These are phyloP conservation scores for Molossus molossus DNA, from an alignment of 2,797 vertebrate genomes.

Conservation along the genomic window DNA sequence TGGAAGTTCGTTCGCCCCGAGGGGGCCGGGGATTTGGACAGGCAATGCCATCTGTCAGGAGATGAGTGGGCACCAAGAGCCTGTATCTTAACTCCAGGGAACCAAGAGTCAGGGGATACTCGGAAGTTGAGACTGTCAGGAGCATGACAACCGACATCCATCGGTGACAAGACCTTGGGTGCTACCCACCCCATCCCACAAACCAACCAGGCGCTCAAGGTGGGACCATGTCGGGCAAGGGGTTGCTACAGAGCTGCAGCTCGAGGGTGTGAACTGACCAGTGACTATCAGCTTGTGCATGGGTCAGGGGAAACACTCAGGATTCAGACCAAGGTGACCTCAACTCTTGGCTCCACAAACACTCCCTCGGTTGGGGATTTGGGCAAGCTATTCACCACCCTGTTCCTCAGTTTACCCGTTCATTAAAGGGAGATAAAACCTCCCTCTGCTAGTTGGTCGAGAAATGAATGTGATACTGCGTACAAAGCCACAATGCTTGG, in stretches of 20 bases:
- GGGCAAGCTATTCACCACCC: background rate
- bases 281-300: accelerated
- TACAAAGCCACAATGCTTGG: background rate
- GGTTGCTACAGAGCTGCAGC: background rate
- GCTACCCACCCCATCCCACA: too few species aligned
- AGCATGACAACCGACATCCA: background rate
- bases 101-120: background rate
- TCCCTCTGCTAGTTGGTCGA: background rate
- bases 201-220: background rate
- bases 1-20: background rate
- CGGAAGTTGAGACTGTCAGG: background rate
- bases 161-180: background rate
- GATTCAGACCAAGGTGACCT: background rate
- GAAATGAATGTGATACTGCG: background rate
- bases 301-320: background rate
- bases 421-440: background rate
- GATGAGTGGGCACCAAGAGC: background rate
- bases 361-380: background rate
- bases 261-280: accelerated
- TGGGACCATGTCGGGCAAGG: background rate
- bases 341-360: background rate
- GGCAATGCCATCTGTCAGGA: background rate
- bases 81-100: background rate
- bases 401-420: background rate
- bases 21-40: background rate